Conservation (phyloP, 2,888 invertebrate species). For the Molanna angustata region DNA sequence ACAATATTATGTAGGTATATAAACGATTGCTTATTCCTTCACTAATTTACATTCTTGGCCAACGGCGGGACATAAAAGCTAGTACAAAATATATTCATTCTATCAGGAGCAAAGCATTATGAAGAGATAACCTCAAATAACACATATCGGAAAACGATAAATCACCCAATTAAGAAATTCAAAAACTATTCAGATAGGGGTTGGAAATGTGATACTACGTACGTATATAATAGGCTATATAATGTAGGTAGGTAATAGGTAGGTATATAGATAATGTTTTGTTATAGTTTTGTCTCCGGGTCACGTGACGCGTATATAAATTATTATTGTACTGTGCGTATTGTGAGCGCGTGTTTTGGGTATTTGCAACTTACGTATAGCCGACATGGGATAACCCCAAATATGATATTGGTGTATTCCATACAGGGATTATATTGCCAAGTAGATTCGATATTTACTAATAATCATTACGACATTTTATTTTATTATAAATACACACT, state of each 20-base stretch:
- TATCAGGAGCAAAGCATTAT: too few species aligned
- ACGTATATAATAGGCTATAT: not conserved
- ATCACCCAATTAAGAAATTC: constrained; percentile 20
- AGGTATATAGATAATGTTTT: not conserved
- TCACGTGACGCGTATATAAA: constrained; percentile 30
- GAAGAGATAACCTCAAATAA: too few species aligned
- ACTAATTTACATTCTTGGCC: too few species aligned
- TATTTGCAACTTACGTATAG: constrained; percentile 5
- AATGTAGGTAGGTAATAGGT: not conserved
- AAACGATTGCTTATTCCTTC: too few species aligned
- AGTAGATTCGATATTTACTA: constrained; percentile 15
- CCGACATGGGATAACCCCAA: constrained; percentile 17
- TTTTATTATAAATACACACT: too few species aligned
- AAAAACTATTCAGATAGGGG: constrained; percentile 13
- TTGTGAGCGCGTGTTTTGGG: constrained; percentile 2
- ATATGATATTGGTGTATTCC: constrained; percentile 22
- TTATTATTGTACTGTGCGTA: constrained; percentile 22
- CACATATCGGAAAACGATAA: constrained; percentile 20
- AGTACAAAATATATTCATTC: too few species aligned
- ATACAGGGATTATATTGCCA: constrained; percentile 16
- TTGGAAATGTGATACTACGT: constrained; percentile 1
- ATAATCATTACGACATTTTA: constrained; percentile 14
- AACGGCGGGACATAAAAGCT: too few species aligned
- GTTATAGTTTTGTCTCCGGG: constrained; percentile 25
- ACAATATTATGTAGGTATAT: too few species aligned